phyloP scores from a whole-genome alignment of 2,797 vertebrate species.

The Chaetodon trifasciatus region DNA sequence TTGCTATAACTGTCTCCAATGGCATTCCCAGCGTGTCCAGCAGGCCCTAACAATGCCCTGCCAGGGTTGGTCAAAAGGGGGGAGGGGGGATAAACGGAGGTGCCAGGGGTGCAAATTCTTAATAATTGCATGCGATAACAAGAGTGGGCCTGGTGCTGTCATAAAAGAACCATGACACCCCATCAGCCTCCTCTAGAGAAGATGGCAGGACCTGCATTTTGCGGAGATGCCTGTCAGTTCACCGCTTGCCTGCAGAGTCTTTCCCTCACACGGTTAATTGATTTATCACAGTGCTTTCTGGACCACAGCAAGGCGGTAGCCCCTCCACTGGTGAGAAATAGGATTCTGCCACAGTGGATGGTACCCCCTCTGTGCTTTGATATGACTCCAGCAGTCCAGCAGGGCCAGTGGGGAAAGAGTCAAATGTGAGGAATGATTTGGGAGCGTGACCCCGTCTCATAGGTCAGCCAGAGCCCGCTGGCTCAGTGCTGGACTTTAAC shows the following conservation, averaged over 20 bases:
- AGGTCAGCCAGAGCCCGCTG: conserved; percentile 51
- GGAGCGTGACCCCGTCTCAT: conserved; percentile 43
- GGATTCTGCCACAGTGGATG: conserved; percentile 49
- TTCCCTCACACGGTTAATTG: conserved; percentile 73
- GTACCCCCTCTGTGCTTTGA: conserved; percentile 59
- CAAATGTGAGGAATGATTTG: conserved; percentile 53
- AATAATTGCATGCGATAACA: conserved; percentile 43
- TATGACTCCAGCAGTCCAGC: conserved; percentile 60
- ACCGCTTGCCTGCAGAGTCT: conserved; percentile 48
- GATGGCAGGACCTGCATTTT: conserved; percentile 71
- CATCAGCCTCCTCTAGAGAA: conserved; percentile 73
- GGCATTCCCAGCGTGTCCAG: conserved; percentile 63
- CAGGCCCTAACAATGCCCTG: conserved; percentile 72
- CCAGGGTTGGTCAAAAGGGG: conserved; percentile 49
- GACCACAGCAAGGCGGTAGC: conserved; percentile 60
- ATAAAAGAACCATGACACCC: conserved; percentile 64
- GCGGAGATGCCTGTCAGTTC: conserved; percentile 79
- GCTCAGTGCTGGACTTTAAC: conserved; percentile 2
- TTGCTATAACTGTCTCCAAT: conserved; percentile 69
- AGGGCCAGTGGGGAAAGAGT: conserved; percentile 37
- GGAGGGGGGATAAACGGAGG: conserved; percentile 44
- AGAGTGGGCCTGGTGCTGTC: conserved; percentile 47
- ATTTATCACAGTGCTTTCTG: conserved; percentile 82
- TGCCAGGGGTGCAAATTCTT: conserved; percentile 55
- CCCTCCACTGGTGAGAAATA: conserved; percentile 77